phyloP scores from a whole-genome alignment of 1,140 invertebrate genomes.

The Nymphalis io region DNA sequence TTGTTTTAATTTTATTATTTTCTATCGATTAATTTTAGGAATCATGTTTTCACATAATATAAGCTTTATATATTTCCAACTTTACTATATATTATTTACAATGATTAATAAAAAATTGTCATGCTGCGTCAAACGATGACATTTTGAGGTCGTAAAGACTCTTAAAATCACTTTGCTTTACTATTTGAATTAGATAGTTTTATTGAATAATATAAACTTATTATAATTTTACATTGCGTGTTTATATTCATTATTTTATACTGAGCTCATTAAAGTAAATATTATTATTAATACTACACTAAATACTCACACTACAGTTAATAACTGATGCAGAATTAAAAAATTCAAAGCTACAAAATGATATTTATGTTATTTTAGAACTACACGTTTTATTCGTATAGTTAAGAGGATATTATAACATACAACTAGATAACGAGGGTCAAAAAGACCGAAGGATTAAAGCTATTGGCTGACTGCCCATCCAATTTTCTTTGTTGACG shows the following conservation, averaged over 20 bases:
- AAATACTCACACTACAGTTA: no score
- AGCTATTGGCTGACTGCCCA: slow-evolving; percentile 78
- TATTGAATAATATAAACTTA: slow-evolving; percentile 20
- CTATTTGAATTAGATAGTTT: slow-evolving; percentile 27
- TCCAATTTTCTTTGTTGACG: slow-evolving; percentile 80
- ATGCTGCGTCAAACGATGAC: no score
- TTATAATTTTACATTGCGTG: slow-evolving; percentile 27
- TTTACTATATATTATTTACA: no score
- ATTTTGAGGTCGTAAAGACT: no score
- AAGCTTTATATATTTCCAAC: no score
- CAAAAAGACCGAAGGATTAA: slow-evolving; percentile 77
- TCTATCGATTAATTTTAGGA: no score
- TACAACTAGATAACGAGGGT: slow-evolving; percentile 70
- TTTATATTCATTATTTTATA: slow-evolving; percentile 25
- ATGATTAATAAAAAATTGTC: no score
- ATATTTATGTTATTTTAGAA: slow-evolving; percentile 15
- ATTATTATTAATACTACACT: no score
- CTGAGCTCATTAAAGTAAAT: not conserved
- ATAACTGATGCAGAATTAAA: no score
- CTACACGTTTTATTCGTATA: slow-evolving; percentile 44
- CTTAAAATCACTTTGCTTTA: not conserved
- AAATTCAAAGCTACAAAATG: not conserved
- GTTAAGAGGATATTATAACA: slow-evolving; percentile 67
- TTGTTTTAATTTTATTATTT: no score
- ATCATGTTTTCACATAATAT: no score